Evolutionary conservation across 2,113 vertebrate species (phyloP).

Genomic region (Gymnorhina tibicen): DNA sequence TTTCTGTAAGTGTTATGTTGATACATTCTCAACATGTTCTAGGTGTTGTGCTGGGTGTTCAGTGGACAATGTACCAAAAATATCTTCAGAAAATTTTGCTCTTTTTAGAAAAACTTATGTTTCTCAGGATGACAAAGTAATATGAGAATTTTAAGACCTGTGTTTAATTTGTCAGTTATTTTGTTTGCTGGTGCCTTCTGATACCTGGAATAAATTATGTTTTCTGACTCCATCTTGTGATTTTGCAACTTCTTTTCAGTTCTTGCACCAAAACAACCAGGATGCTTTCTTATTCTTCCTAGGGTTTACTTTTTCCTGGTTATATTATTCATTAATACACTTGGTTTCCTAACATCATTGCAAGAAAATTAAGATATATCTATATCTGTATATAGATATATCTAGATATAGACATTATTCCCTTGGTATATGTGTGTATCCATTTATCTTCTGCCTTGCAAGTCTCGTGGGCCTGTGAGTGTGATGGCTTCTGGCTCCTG

Average conservation of each 20-base stretch:
- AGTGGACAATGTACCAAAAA: not conserved
- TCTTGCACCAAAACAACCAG: not conserved
- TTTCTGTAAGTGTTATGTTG: not conserved
- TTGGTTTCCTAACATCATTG: not conserved
- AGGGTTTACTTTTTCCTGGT: not conserved
- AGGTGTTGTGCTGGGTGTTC: not conserved
- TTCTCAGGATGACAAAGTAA: not conserved
- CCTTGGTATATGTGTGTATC: not conserved
- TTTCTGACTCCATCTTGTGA: not conserved
- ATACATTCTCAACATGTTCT: not conserved
- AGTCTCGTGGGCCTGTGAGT: not conserved
- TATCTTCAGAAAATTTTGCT: not conserved
- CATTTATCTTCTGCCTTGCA: not conserved
- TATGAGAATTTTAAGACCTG: not conserved
- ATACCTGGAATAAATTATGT: not conserved
- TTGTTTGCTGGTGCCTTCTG: not conserved
- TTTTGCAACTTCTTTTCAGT: not conserved
- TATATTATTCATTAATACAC: not conserved
- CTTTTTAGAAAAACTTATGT: not conserved
- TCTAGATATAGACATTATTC: not conserved
- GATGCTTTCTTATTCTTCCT: not conserved
- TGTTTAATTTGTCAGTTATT: not conserved
- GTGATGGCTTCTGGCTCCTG: not conserved
- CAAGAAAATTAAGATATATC: not conserved
- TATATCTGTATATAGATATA: too few species aligned